Conservation (phyloP, 2,797 vertebrate genomes). For the Eleutherodactylus coqui region DNA sequence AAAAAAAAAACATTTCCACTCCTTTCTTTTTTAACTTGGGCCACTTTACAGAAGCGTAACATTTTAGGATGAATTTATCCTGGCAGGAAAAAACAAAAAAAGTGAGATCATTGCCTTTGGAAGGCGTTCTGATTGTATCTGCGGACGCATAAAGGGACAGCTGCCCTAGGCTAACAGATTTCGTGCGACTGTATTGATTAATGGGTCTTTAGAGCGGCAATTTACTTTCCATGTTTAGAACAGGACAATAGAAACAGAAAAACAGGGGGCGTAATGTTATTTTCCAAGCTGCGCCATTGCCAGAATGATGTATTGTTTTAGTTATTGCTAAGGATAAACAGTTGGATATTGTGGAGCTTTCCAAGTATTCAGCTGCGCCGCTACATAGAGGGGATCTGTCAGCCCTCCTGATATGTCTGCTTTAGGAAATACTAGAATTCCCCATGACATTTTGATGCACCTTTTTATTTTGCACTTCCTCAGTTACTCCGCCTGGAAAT, state of each 20-base stretch:
- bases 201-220: background rate
- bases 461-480: background rate
- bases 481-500: too few relatives aligned
- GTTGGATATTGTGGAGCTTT: background rate
- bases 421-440: background rate
- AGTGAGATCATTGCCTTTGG: constrained; percentile 41
- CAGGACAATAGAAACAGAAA: background rate
- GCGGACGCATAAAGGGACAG: constrained; percentile 29
- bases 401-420: too few relatives aligned
- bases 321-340: constrained; percentile 14
- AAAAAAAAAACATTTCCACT: constrained; percentile 21
- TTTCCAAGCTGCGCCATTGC: background rate
- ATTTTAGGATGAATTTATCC: constrained; percentile 44
- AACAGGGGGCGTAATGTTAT: background rate
- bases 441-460: background rate
- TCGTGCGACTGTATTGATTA: background rate
- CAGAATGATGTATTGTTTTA: constrained; percentile 23
- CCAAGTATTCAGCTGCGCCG: background rate
- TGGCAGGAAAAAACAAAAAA: constrained; percentile 11
- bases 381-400: background rate
- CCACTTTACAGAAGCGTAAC: constrained; percentile 50
- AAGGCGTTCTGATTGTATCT: constrained; percentile 16
- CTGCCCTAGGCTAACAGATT: background rate
- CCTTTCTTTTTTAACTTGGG: constrained; percentile 16
- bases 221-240: background rate